phyloP scores from a whole-genome alignment of 2,797 vertebrate genomes.

The Poeciliopsis presidionis region DNA sequence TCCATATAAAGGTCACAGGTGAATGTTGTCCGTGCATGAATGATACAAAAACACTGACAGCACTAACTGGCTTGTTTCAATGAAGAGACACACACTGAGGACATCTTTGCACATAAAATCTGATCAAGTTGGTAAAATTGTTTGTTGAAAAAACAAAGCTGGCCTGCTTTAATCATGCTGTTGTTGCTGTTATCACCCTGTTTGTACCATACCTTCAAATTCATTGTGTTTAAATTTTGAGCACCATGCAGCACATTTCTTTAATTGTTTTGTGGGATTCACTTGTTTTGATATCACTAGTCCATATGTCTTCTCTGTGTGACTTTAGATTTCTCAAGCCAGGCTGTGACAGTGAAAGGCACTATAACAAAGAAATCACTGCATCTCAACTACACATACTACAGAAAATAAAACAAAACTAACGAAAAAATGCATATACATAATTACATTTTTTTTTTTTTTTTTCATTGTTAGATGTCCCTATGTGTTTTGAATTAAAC shows the following conservation, averaged over 20 bases:
- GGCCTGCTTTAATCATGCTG: slow-evolving; percentile 18
- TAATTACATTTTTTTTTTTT: slow-evolving; percentile 34
- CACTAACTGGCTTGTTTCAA: slow-evolving; percentile 56
- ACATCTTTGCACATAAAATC: slow-evolving; percentile 12
- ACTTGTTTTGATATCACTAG: slow-evolving; percentile 29
- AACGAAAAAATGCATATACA: slow-evolving; percentile 55
- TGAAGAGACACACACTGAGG: slow-evolving; percentile 46
- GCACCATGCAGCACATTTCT: neutral
- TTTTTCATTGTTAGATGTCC: slow-evolving; percentile 30
- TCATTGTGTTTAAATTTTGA: neutral
- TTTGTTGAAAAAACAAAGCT: slow-evolving; percentile 25
- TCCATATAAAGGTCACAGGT: slow-evolving; percentile 63
- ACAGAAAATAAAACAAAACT: slow-evolving; percentile 13
- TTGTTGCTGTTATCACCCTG: slow-evolving; percentile 20
- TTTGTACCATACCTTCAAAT: slow-evolving; percentile 16
- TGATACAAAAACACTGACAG: slow-evolving; percentile 63
- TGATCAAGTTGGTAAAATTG: neutral
- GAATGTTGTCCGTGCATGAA: slow-evolving; percentile 39
- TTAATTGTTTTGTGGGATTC: neutral
- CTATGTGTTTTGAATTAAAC: slow-evolving; percentile 12
- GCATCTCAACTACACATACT: slow-evolving; percentile 68
- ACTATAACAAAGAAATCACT: slow-evolving; percentile 72
- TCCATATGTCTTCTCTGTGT: slow-evolving; percentile 38
- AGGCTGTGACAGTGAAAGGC: slow-evolving; percentile 74
- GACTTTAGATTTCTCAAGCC: slow-evolving; percentile 59